Conservation (phyloP, 2,113 vertebrate species). For the Nettapus auritus region DNA sequence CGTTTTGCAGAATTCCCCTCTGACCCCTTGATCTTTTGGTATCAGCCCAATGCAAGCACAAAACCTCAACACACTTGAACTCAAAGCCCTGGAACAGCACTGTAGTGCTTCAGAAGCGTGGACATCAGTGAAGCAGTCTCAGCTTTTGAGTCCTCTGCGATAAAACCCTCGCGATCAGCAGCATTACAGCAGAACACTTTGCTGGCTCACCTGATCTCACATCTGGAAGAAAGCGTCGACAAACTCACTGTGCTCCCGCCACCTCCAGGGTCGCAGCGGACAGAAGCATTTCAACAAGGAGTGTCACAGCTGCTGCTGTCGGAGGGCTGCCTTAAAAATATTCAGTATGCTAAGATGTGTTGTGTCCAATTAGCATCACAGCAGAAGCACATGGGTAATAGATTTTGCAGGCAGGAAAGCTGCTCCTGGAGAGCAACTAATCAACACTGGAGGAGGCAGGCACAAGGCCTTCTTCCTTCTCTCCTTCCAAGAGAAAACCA, state of each 20-base stretch:
- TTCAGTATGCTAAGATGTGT: neutral
- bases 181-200: neutral
- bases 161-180: neutral
- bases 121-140: neutral
- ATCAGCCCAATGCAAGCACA: neutral
- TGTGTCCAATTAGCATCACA: neutral
- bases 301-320: neutral
- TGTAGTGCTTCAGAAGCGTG: neutral
- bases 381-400: neutral
- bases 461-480: neutral
- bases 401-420: neutral
- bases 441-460: neutral
- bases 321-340: neutral
- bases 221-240: neutral
- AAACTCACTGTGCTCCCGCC: neutral
- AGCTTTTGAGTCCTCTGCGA: neutral
- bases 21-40: neutral
- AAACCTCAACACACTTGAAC: no score
- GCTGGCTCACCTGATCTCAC: neutral
- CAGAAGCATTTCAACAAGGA: neutral
- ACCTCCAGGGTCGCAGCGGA: neutral
- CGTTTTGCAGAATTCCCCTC: neutral
- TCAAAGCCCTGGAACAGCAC: neutral
- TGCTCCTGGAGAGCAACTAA: neutral
- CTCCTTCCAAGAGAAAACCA: neutral